Base-by-base conservation (phyloP, 2,888 invertebrate genomes). In the Eledone cirrhosa region DNA sequence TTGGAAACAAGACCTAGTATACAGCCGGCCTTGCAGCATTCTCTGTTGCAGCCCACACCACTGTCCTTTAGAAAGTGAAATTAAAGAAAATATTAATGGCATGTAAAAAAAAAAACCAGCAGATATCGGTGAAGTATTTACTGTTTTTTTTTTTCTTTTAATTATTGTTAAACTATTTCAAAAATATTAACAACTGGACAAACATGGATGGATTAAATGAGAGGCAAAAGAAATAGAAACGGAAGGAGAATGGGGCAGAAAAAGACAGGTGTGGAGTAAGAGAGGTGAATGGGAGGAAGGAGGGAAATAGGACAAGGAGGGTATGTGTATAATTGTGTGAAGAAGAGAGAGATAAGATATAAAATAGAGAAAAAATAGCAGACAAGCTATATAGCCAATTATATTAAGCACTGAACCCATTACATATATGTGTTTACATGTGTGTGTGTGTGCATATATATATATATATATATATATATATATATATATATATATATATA, bases 41-140 rank as follows among this genome's bases (percentile, higher is more conserved):
- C 41, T 72, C 72, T n/a, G 72, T 72, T 76, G 76, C 76, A 48
- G 47, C 76, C 76, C 76, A 47, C 76, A 76, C 29, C 76, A 76
- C 76, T 76, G 76, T 48, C 76, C 76, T 76, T 76, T 76, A 48
- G 76, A 76, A 76, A 76, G 48, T 76, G 76, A 76, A 76, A 76
- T 76, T 76, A 76, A 76, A 76, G 76, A 76, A 11, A 76, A 72
- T 11, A 41, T 41, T 41, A 27, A 76, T 76, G 41, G 24, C 47
- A 47, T 76, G n/a, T 24, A 76, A 47, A 33, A 47, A 76, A 47
- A 76, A 47, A 76, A 72, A 31, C 72, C 72, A 72, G 41, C n/a
- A 41, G 41, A 41, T 41, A 41, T 41, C 41, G 72, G 72, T n/a
- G 72, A 41, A 33, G 33, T 31, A 72, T 41, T 41, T 33, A 33